Evolutionary conservation across 2,888 invertebrate genomes (phyloP), one percentile per base, ranked within the genome.

Genomic region (Stratiomys singularior): DNA sequence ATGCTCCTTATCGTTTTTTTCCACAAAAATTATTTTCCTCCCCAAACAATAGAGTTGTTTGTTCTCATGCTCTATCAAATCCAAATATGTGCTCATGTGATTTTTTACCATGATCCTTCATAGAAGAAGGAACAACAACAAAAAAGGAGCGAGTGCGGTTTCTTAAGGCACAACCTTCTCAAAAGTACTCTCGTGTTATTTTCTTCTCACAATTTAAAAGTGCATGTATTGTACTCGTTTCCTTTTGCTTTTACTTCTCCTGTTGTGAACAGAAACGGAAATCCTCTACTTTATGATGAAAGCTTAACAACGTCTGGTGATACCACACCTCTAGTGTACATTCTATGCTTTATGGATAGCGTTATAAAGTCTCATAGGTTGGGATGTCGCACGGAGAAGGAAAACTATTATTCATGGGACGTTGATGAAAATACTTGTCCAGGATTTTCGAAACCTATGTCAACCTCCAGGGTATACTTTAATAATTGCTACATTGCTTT

Each of bases 231-330:
- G 66, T 66, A 44, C 66, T 60, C 18, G 60, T 44, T 66, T 66
- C 44, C 27, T 66, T 66, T 27, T 27, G 64, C 30, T 30, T 7
- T n/a, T 28, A 4, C 18, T 5, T 27, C 44, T 66, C 28, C 15
- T 44, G n/a, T 23, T 44, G 21, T 30, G 30, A 72, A 72, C 56
- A 28, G 25, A 18, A 37, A 72, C 72, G 72, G 72, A 72, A 30
- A 72, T 72, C 72, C 72, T 72, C 56, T 23, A 56, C 28, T 72
- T 47, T 72, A 56, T 52, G 28, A 56, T n/a, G 56, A 72, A 72
- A 72, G 56, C 56, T 72, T 56, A 27, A 44, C 25, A 25, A 30
- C 52, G 56, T 72, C 66, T 30, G 66, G 9, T 44, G 44, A 13
- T 44, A 18, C 5, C n/a, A 66, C 66, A 66, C 66, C 66, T 66